A percentile compares a stretch with the other conserved stretches of the same genome.
Evolutionary conservation across 2,113 vertebrate genomes (phyloP).

Genomic region (Poecile atricapillus): DNA sequence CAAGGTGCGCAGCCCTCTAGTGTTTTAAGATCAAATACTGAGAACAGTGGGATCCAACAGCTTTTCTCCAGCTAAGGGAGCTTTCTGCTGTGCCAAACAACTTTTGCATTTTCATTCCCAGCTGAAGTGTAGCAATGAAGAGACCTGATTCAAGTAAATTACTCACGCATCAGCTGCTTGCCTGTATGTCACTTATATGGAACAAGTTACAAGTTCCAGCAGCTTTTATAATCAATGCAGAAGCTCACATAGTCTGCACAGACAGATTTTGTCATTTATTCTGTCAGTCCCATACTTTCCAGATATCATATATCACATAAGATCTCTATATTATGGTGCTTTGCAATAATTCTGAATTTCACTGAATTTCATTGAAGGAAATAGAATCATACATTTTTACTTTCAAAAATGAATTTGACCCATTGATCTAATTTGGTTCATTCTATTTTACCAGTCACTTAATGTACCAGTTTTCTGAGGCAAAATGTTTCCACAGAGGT

Average conservation of each 20-base stretch:
- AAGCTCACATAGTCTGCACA: background rate
- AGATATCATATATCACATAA: background rate
- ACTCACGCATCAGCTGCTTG: background rate
- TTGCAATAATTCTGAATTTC: background rate
- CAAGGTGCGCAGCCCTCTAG: conserved; percentile 64
- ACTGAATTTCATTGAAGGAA: background rate
- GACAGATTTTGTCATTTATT: background rate
- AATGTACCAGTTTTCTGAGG: background rate
- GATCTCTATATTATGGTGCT: background rate
- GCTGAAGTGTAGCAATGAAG: background rate
- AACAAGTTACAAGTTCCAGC: background rate
- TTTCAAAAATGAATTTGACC: background rate
- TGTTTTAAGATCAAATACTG: conserved; percentile 50
- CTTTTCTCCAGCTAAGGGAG: conserved; percentile 9
- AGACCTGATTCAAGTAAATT: conserved; percentile 38
- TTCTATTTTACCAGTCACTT: background rate
- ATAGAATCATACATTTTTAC: background rate
- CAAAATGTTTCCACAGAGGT: background rate
- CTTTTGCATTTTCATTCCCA: conserved; percentile 17
- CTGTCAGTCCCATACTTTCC: background rate
- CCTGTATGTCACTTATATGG: background rate
- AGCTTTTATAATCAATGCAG: background rate
- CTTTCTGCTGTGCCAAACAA: conserved; percentile 14
- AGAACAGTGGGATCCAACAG: conserved; percentile 38
- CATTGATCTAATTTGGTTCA: background rate